phyloP scores from a whole-genome alignment of 2,797 vertebrate species.

The Poecilia velifera region DNA sequence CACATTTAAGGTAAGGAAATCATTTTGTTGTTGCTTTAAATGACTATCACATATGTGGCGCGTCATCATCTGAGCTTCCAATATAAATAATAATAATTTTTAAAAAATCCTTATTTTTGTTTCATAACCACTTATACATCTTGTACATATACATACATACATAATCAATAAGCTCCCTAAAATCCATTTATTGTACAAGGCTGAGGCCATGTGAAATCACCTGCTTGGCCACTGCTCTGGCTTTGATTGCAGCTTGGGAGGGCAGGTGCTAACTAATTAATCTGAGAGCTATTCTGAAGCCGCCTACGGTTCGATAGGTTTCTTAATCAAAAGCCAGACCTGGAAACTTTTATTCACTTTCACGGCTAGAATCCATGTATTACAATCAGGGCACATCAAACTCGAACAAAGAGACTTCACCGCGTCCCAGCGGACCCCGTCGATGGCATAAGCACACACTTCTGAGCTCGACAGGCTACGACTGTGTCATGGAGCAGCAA shows the following conservation, averaged over 20 bases:
- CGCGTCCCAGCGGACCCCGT: conserved; percentile 61
- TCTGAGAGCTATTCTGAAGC: conserved; percentile 31
- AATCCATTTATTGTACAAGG: background rate
- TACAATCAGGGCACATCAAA: conserved; percentile 57
- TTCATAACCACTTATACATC: too few species aligned
- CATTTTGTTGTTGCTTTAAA: background rate
- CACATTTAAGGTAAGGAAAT: background rate
- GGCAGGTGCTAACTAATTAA: conserved; percentile 30
- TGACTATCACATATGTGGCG: background rate
- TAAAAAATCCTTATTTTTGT: too few species aligned
- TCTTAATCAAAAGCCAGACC: conserved; percentile 48
- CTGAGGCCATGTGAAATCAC: background rate
- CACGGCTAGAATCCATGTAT: conserved; percentile 41
- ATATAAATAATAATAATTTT: background rate
- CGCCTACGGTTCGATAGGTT: conserved; percentile 41
- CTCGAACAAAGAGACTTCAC: conserved; percentile 68
- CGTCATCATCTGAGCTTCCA: background rate
- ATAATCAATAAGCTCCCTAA: too few species aligned
- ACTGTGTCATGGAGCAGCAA: conserved; percentile 54
- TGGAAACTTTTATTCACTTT: conserved; percentile 49
- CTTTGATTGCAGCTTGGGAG: conserved; percentile 7
- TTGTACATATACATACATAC: too few species aligned
- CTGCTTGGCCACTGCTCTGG: background rate
- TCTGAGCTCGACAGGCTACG: conserved; percentile 66
- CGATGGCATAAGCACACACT: conserved; percentile 53